phyloP scores from a whole-genome alignment of 1,140 invertebrate genomes.

The Zaprionus vittiger region DNA sequence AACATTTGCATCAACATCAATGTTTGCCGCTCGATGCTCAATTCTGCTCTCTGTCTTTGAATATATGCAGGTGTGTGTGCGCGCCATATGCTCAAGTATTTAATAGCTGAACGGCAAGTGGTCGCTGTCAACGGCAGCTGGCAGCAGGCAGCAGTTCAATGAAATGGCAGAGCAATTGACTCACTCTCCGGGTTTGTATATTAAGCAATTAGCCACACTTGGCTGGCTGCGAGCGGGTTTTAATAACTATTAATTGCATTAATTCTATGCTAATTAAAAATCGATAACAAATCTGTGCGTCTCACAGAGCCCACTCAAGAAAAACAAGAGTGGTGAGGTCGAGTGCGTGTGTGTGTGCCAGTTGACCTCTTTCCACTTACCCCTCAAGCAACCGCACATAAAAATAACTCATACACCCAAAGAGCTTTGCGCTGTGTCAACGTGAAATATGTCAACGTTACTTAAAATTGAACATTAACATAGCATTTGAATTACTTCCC shows the following conservation, averaged over 20 bases:
- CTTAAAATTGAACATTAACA: conserved; percentile 54
- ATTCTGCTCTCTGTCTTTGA: neutral
- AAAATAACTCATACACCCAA: conserved; percentile 27
- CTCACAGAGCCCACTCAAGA: neutral
- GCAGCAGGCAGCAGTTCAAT: conserved; percentile 41
- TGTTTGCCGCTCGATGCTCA: conserved; percentile 18
- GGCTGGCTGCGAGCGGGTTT: conserved; percentile 37
- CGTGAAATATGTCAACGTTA: conserved; percentile 46
- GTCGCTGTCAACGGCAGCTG: conserved; percentile 33
- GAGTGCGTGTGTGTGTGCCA: neutral
- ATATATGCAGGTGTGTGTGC: conserved; percentile 1
- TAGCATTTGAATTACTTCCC: conserved; percentile 44
- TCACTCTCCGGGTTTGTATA: conserved; percentile 31
- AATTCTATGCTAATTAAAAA: conserved; percentile 74
- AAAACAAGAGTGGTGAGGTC: neutral
- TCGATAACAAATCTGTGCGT: conserved; percentile 47
- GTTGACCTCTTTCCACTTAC: conserved; percentile 8
- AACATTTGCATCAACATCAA: conserved; percentile 49
- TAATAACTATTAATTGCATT: conserved; percentile 66
- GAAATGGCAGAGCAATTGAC: conserved; percentile 49
- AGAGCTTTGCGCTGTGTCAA: conserved; percentile 19
- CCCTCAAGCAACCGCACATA: conserved; percentile 14
- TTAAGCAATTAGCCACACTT: conserved; percentile 60
- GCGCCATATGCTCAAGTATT: conserved; percentile 69
- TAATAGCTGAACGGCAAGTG: conserved; percentile 66